Evolutionary conservation across 2,113 vertebrate genomes (phyloP), one percentile per base, ranked within the genome.

Genomic region (Rhea pennata): DNA sequence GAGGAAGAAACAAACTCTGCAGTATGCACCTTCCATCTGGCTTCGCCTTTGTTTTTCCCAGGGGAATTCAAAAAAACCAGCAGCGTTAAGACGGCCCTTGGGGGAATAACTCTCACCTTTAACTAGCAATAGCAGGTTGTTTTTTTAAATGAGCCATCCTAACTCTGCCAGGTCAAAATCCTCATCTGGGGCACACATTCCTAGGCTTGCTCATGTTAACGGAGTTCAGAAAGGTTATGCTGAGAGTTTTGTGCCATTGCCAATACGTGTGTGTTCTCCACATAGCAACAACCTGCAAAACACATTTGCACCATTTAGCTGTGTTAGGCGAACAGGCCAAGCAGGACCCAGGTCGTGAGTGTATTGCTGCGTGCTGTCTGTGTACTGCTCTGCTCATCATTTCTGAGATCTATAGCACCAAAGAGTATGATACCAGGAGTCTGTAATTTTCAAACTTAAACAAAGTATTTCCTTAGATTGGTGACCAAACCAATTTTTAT

Each of bases 401-500:
- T 95, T 93, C 77, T 91, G 74, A 91, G 58, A 92, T 90, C 48
- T 71, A 36, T 90, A 89, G 70, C 73, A 92, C 61, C 42, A 80
- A 73, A 90, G 56, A 83, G 89, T 42, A 95, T 67, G 84, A 93
- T 92, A 95, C 70, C 59, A 83, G 39, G 56, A 87, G 93, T 73
- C 79, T 72, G 9, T 87, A 94, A 95, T 96, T 95, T 92, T 95
- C 95, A 95, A 15, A 95, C 77, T 95, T 93, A 81, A 91, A 93
- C 87, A 93, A 96, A 97, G 88, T 97, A 96, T 97, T 96, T 94
- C 93, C 67, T 95, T 94, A 90, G 91, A 97, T 95, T 96, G 97
- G 95, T 94, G 96, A 96, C 96, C 93, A 97, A 95, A 97, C 91
- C 97, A 97, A 98, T 98, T 98, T 98, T 97, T 97, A 96, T 97